These are phyloP conservation scores for Pygmarrhopalites habei DNA, from an alignment of 1,140 invertebrate species.

Conservation along the genomic window DNA sequence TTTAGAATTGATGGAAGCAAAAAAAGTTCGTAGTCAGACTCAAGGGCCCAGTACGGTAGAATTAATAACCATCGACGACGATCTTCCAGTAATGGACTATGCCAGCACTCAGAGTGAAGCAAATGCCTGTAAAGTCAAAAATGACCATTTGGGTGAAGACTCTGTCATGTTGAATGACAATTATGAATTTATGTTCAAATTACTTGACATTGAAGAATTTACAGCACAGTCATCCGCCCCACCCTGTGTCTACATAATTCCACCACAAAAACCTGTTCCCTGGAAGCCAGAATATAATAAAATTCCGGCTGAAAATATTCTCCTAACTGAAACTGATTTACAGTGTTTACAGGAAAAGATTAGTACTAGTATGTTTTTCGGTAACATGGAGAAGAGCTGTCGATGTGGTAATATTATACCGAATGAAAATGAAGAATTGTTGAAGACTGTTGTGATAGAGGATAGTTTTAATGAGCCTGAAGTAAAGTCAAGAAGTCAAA, in stretches of 20 bases:
- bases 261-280: background rate
- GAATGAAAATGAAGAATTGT: too few relatives aligned
- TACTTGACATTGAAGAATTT: constrained; percentile 9
- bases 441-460: background rate
- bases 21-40: background rate
- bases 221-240: background rate
- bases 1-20: constrained; percentile 4
- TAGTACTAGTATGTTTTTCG: background rate
- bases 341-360: background rate
- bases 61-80: background rate
- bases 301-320: background rate
- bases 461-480: too few relatives aligned
- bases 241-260: constrained; percentile 6
- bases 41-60: background rate
- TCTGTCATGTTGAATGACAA: background rate
- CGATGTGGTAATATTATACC: background rate
- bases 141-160: background rate
- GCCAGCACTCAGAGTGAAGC: background rate
- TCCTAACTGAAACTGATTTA: constrained; percentile 2
- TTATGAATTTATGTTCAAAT: background rate
- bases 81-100: background rate
- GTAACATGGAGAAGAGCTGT: background rate
- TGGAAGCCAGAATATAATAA: constrained; percentile 1
- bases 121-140: background rate
- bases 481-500: too few relatives aligned